Evolutionary conservation across 1,140 invertebrate genomes (phyloP), one percentile per base, ranked within the genome.

Genomic region (Subanguina moxae): DNA sequence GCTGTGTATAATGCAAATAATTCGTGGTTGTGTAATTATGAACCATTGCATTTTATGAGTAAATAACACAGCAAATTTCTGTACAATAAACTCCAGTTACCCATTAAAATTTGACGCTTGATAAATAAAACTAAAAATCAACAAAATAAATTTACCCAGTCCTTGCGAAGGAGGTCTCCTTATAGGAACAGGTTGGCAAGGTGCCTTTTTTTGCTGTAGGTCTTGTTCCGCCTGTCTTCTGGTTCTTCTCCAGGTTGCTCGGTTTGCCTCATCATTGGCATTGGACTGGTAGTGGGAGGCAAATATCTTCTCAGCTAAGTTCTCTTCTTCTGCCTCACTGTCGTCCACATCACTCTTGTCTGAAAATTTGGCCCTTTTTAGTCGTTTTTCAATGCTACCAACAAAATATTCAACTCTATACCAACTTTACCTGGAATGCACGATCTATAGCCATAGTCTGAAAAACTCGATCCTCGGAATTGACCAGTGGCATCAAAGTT

Each of bases 271-370:
- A 25, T 52, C 48, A 25, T 52, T 19, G 11, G 32, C 32, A 11
- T 38, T 38, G 48, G 48, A 52, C 48, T 52, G 48, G 23, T 52
- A 52, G 23, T 52, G 48, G n/a, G 48, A 52, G 3, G 48, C 48
- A 15, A 52, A 52, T 21, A 21, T 52, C 48, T 52, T 52, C 15
- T 52, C 48, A 21, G 48, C 48, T n/a, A 45, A 11, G n/a, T 45
- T n/a, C 43, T 45, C 43, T 38, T 38, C 32, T 52, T 52, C 48
- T 5, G 1, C 17, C n/a, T 52, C 48, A 25, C 48, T 52, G n/a
- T 52, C 48, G 17, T 52, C 48, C 48, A 52, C 17, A 52, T 52
- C 48, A 15, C 48, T 52, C 15, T 25, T 52, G 8, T 52, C 48
- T 52, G 8, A 52, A 52, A 52, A n/a, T n/a, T n/a, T n/a, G n/a